Conservation (phyloP, 2,888 invertebrate species). For the Xylocampa areola region DNA sequence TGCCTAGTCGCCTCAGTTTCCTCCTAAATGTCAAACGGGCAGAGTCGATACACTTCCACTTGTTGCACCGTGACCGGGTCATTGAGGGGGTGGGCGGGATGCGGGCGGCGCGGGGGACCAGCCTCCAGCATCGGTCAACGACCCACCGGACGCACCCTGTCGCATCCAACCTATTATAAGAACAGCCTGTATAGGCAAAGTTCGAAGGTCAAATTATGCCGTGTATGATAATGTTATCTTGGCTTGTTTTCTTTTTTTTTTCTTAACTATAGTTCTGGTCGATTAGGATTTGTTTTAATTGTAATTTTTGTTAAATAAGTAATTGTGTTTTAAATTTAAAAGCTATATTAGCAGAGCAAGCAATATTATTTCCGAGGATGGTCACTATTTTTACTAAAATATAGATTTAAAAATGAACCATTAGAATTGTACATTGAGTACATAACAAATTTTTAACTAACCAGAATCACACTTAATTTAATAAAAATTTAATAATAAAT, state of each 20-base stretch:
- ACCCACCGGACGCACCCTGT: slow-evolving; percentile 77
- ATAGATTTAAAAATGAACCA: no score
- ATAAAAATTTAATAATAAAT: no score
- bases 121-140: slow-evolving; percentile 73
- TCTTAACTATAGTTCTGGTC: no score
- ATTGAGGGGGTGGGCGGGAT: slow-evolving; percentile 68
- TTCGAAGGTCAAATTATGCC: slow-evolving; percentile 77
- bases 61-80: slow-evolving; percentile 87
- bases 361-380: no score
- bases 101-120: slow-evolving; percentile 60
- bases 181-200: slow-evolving; percentile 78
- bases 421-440: no score
- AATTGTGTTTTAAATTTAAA: no score
- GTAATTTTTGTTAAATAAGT: no score
- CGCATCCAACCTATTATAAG: slow-evolving; percentile 81
- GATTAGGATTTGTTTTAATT: no score
- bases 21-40: slow-evolving; percentile 86
- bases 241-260: slow-evolving; percentile 3
- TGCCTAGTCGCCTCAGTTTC: slow-evolving; percentile 48
- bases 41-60: slow-evolving; percentile 83
- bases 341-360: no score
- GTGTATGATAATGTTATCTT: slow-evolving; percentile 19
- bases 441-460: no score
- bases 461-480: no score
- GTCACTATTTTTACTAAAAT: no score